These are phyloP conservation scores for Nomada fabriciana DNA, from an alignment of 2,888 invertebrate species.

Conservation along the genomic window DNA sequence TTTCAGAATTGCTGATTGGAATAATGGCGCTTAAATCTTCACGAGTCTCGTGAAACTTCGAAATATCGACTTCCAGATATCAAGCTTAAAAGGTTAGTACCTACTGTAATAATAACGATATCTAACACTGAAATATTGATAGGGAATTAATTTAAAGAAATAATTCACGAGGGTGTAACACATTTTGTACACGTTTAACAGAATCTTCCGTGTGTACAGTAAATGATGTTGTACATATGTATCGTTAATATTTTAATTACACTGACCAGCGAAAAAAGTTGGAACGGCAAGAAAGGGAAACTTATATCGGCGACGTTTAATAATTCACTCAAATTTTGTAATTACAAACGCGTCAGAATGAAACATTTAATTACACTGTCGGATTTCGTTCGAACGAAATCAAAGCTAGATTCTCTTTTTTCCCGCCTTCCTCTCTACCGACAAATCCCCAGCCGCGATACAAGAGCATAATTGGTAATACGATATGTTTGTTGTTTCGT, in stretches of 20 bases:
- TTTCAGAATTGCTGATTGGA: background rate
- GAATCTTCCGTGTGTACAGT: background rate
- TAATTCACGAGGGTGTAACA: no score
- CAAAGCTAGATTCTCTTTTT: slow-evolving; percentile 51
- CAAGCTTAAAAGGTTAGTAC: background rate
- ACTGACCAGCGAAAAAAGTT: background rate
- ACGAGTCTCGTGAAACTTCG: background rate
- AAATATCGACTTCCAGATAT: background rate
- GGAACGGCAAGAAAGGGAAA: background rate
- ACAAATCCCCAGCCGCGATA: slow-evolving; percentile 47
- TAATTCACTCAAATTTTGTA: slow-evolving; percentile 47
- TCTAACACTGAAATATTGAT: no score
- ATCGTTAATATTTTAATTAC: slow-evolving; percentile 36
- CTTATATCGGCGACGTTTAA: slow-evolving; percentile 20
- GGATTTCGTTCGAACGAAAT: slow-evolving; percentile 63
- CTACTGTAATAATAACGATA: no score
- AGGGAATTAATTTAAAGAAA: no score
- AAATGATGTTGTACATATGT: background rate
- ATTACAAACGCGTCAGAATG: slow-evolving; percentile 61
- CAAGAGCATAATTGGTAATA: slow-evolving; percentile 69
- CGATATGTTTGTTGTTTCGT: slow-evolving; percentile 69
- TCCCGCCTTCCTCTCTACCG: slow-evolving; percentile 28
- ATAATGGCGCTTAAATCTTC: background rate
- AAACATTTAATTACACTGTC: slow-evolving; percentile 66
- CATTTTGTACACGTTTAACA: background rate